Evolutionary conservation across 1,140 invertebrate genomes (phyloP), one percentile per base, ranked within the genome.

Genomic region (Drosophila bipectinata): DNA sequence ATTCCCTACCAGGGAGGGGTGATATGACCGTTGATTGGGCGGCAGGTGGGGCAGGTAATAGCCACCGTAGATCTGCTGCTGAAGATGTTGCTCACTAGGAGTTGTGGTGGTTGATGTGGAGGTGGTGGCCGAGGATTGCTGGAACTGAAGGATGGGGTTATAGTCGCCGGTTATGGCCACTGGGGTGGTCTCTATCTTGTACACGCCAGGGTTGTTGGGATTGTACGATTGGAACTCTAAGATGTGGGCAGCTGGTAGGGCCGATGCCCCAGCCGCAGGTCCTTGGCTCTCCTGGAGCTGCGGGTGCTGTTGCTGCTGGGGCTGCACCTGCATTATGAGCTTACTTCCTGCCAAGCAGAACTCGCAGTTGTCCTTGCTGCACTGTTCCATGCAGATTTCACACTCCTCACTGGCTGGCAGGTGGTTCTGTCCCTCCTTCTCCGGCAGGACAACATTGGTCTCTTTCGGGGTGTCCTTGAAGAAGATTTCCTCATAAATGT

Each of bases 161-260:
- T 92, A 92, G 59, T 92, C 91, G 1, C 90, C 90, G 0, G 91
- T 92, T 8, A 92, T 92, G 47, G 91, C 91, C 9, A 92, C 91
- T 0, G 91, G 91, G 2, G 91, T 92, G 0, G 91, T 92, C 44
- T 92, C 91, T 10, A 92, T 91, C 74, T 92, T 92, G 44, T 90
- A 92, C 8, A 92, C 90, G 8, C 90, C 91, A 8, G 91, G 91
- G 77, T 92, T 92, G 18, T 91, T 92, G 3, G 91, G 91, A 66
- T 92, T 92, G 61, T 92, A 92, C 0, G 91, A 92, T 55, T 92
- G 91, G 63, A 91, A 92, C 54, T 92, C 91, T 3, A 92, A 68
- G 32, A 92, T 91, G 39, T 91, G 87, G 0, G 90, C 84, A 1
- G 82, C 69, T 5, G 77, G 90, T 4, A 82, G 41, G 14, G 41